Conservation (phyloP, 1,140 invertebrate genomes). For the Neodiprion virginianus region DNA sequence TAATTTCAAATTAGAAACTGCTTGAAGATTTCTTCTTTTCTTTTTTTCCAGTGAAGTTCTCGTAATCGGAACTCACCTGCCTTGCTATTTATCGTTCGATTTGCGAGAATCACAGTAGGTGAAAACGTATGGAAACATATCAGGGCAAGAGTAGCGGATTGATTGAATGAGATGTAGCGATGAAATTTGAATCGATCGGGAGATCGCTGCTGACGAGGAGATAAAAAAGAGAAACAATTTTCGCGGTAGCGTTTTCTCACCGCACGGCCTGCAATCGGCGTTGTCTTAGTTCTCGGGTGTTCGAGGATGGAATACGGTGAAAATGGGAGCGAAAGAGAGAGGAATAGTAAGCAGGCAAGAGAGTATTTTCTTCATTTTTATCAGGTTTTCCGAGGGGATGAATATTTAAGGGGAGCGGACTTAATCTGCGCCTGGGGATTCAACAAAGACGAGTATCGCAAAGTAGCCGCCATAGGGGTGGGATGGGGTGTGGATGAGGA, state of each 20-base stretch:
- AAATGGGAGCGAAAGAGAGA: constrained; percentile 25
- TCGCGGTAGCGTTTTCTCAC: background rate
- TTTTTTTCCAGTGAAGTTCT: no score
- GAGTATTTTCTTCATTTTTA: constrained; percentile 52
- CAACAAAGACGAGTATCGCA: constrained; percentile 49
- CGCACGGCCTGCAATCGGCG: background rate
- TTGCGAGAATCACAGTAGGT: no score
- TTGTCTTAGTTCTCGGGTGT: background rate
- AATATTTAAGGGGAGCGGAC: constrained; percentile 54
- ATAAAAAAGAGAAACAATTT: background rate
- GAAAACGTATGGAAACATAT: no score
- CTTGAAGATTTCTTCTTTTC: no score
- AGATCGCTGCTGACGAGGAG: no score
- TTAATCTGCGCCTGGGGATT: constrained; percentile 58
- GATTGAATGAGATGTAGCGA: no score
- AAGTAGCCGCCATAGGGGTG: constrained; percentile 35
- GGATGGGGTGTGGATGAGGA: background rate
- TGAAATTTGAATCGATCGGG: background rate
- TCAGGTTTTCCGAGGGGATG: constrained; percentile 55
- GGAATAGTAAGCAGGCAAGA: constrained; percentile 20
- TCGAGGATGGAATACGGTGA: constrained; percentile 14
- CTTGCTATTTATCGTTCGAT: no score
- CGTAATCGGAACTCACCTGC: no score
- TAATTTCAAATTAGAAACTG: no score
- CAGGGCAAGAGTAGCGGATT: no score